phyloP scores from a whole-genome alignment of 2,888 invertebrate species.

The Thecocarcelia acutangulata region DNA sequence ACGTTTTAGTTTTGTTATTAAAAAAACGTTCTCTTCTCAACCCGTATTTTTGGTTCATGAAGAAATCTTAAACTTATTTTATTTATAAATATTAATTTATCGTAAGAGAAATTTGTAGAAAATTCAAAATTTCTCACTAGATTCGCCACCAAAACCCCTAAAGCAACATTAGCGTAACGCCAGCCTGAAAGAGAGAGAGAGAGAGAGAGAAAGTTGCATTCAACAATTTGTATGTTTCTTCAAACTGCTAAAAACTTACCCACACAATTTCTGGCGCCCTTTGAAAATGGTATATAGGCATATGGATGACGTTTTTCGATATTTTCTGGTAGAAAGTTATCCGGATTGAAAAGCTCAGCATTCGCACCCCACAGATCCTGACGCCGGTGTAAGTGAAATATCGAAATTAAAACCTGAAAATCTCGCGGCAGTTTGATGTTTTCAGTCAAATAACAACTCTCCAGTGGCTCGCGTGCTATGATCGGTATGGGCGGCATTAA shows the following conservation, averaged over 20 bases:
- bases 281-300: conserved; percentile 74
- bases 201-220: too few species aligned
- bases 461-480: conserved; percentile 68
- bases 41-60: conserved; percentile 67
- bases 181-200: conserved; percentile 70
- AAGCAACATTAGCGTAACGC: conserved; percentile 73
- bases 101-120: conserved; percentile 70
- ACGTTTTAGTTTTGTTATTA: too few species aligned
- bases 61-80: conserved; percentile 72
- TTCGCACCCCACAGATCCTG: conserved; percentile 73
- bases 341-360: conserved; percentile 73
- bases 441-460: conserved; percentile 49
- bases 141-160: conserved; percentile 71
- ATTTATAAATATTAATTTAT: conserved; percentile 71
- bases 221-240: not conserved
- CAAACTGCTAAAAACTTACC: conserved; percentile 54
- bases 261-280: conserved; percentile 73
- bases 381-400: conserved; percentile 73
- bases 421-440: conserved; percentile 68
- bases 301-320: conserved; percentile 72
- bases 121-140: conserved; percentile 71
- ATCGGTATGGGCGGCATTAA: conserved; percentile 72
- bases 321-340: conserved; percentile 74
- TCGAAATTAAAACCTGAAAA: conserved; percentile 72
- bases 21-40: conserved; percentile 58